Conservation (phyloP, 2,888 invertebrate species). For the Stictocephala bisonia region DNA sequence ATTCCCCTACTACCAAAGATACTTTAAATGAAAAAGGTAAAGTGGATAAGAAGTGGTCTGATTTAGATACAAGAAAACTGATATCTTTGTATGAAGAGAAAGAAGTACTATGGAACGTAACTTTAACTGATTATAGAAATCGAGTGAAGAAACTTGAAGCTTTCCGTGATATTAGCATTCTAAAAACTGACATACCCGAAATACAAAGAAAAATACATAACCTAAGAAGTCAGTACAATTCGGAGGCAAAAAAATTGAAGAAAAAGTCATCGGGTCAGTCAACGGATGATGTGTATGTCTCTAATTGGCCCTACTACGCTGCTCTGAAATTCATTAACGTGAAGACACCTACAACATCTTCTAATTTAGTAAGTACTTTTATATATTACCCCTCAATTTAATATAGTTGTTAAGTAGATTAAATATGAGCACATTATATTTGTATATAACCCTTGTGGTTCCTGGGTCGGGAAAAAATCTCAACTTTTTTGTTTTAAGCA, state of each 20-base stretch:
- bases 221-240: constrained; percentile 10
- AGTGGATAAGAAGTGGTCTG: constrained; percentile 33
- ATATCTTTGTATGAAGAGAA: constrained; percentile 35
- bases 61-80: constrained; percentile 30
- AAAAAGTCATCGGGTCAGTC: constrained; percentile 11
- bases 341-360: constrained; percentile 7
- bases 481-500: too few relatives aligned
- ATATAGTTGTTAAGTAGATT: too few relatives aligned
- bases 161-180: not conserved
- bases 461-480: too few relatives aligned
- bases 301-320: constrained; percentile 12
- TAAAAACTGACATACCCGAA: constrained; percentile 3
- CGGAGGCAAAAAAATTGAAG: constrained; percentile 1
- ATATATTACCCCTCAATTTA: not conserved
- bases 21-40: too few relatives aligned
- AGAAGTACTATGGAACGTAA: constrained; percentile 29
- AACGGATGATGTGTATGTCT: constrained; percentile 18
- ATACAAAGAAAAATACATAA: constrained; percentile 4
- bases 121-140: constrained; percentile 33
- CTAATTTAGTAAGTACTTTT: not conserved
- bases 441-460: too few relatives aligned
- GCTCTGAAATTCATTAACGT: constrained; percentile 23
- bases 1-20: too few relatives aligned
- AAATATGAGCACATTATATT: too few relatives aligned
- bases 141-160: constrained; percentile 15